Evolutionary conservation across 2,888 invertebrate species (phyloP).

Genomic region (Gasteruption jaculator): DNA sequence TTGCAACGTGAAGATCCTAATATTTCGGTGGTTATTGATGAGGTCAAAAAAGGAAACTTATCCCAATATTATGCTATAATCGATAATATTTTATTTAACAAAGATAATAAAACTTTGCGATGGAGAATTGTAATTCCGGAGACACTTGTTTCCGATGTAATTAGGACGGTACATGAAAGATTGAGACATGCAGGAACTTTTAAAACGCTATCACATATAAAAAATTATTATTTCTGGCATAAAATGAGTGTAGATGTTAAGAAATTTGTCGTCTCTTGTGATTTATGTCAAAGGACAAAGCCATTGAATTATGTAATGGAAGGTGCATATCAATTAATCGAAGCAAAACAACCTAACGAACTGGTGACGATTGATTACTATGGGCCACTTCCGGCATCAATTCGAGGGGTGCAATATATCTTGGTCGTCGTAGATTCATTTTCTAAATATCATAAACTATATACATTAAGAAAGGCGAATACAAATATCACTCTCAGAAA

Average conservation of each 20-base stretch:
- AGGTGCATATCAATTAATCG: not conserved
- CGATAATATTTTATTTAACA: not conserved
- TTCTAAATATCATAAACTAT: slow-evolving; percentile 1
- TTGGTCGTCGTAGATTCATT: slow-evolving; percentile 7
- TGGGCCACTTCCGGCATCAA: slow-evolving; percentile 1
- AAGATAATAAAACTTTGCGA: not conserved
- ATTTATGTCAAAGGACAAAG: slow-evolving; percentile 1
- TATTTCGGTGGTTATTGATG: no score
- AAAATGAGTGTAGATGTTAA: not conserved
- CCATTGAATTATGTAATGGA: not conserved
- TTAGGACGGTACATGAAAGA: not conserved
- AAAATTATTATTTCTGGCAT: not conserved
- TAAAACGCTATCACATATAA: not conserved
- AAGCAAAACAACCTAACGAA: not conserved
- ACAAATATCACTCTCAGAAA: not conserved
- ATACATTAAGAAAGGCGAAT: not conserved
- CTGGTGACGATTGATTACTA: slow-evolving; percentile 3
- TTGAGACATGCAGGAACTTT: not conserved
- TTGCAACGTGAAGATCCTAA: no score
- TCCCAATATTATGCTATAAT: not conserved
- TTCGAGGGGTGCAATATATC: slow-evolving; percentile 1
- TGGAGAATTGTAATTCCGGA: slow-evolving; percentile 5
- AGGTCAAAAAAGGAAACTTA: no score
- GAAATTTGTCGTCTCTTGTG: not conserved
- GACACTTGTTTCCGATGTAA: not conserved